phyloP scores from a whole-genome alignment of 2,797 vertebrate species.

The Potorous gilbertii region DNA sequence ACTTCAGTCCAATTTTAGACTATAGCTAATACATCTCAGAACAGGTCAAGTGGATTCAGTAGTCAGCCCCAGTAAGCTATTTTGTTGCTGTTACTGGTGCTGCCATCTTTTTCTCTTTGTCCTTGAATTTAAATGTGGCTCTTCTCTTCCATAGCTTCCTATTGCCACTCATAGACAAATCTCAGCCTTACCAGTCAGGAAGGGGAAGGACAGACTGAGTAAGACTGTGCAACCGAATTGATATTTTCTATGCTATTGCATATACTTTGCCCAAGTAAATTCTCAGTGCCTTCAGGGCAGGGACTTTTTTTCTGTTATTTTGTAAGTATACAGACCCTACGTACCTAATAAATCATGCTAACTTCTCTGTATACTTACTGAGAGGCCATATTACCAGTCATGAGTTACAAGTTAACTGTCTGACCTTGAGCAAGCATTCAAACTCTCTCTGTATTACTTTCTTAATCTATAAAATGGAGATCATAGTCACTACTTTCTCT shows the following conservation, averaged over 20 bases:
- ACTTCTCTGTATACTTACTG: neutral
- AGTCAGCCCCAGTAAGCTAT: neutral
- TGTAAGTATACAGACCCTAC: neutral
- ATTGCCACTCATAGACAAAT: neutral
- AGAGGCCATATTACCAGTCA: neutral
- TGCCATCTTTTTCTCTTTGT: neutral
- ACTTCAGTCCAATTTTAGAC: neutral
- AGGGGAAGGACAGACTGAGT: neutral
- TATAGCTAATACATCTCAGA: neutral
- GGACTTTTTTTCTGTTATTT: neutral
- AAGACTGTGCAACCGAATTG: neutral
- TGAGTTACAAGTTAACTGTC: neutral
- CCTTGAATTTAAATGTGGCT: neutral
- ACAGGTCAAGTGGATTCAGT: neutral
- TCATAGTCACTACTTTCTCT: neutral
- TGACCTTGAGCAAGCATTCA: neutral
- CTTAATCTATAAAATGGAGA: neutral
- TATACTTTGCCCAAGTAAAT: neutral
- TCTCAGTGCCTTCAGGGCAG: neutral
- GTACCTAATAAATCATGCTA: neutral
- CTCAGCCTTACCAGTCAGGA: neutral
- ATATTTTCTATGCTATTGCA: neutral
- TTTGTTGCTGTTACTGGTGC: neutral
- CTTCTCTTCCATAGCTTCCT: neutral
- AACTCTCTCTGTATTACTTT: neutral